These are phyloP conservation scores for Chelonia mydas DNA, from an alignment of 2,797 vertebrate genomes.

Conservation along the genomic window DNA sequence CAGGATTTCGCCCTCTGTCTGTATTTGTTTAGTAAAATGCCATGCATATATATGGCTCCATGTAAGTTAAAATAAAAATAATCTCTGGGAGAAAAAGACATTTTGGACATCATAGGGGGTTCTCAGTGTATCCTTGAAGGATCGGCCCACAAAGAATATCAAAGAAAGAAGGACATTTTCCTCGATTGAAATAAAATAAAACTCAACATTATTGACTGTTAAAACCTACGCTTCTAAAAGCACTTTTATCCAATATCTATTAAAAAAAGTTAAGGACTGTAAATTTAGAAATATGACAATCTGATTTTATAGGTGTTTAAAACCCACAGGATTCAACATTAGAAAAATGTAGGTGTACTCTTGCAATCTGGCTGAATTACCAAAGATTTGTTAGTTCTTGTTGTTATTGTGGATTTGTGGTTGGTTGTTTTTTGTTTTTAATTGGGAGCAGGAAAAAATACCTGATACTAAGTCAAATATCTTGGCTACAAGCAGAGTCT, in stretches of 20 bases:
- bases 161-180: neutral
- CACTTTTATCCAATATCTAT: neutral
- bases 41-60: neutral
- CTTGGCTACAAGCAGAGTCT: neutral
- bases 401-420: neutral
- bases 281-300: neutral
- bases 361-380: neutral
- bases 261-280: neutral
- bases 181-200: slow-evolving; percentile 28
- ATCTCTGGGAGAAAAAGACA: neutral
- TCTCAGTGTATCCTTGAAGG: neutral
- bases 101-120: neutral
- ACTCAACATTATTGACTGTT: slow-evolving; percentile 36
- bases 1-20: neutral
- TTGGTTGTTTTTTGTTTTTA: neutral
- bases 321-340: neutral
- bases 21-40: neutral
- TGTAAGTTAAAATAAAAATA: neutral
- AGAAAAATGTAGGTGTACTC: neutral
- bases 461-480: neutral
- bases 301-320: neutral
- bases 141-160: neutral
- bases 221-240: slow-evolving; percentile 33
- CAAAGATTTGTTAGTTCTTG: neutral
- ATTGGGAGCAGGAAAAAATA: neutral